Evolutionary conservation across 1,140 invertebrate genomes (phyloP).

Genomic region (Drosophila jambulina): DNA sequence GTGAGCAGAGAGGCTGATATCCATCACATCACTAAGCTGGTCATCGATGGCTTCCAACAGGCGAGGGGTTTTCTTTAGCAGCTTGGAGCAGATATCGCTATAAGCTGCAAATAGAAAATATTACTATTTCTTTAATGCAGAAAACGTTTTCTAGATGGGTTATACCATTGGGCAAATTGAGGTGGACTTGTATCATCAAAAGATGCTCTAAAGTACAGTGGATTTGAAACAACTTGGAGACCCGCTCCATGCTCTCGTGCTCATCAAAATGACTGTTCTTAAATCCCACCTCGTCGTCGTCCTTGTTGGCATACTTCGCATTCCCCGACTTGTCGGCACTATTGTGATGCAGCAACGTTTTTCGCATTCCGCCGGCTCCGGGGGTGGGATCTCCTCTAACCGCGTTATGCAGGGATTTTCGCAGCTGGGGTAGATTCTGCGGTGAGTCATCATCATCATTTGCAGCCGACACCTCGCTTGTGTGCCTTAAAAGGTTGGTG

Average conservation of each 20-base stretch:
- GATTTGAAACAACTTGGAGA: constrained; percentile 76
- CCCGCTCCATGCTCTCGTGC: constrained; percentile 52
- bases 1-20: constrained; percentile 68
- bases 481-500: constrained; percentile 55
- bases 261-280: constrained; percentile 81
- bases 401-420: constrained; percentile 81
- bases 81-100: constrained; percentile 68
- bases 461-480: neutral
- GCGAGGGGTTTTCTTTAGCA: constrained; percentile 58
- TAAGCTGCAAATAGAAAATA: constrained; percentile 52
- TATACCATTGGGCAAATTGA: constrained; percentile 78
- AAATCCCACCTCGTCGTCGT: constrained; percentile 62
- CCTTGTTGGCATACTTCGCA: constrained; percentile 46
- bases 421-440: constrained; percentile 65
- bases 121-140: neutral
- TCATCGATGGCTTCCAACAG: constrained; percentile 66
- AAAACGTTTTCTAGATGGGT: neutral
- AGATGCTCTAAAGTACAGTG: constrained; percentile 81
- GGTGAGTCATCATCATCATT: constrained; percentile 16
- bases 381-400: constrained; percentile 48
- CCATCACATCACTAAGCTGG: constrained; percentile 67
- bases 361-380: constrained; percentile 44
- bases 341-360: constrained; percentile 71
- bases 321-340: constrained; percentile 30
- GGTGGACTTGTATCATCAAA: constrained; percentile 77